A percentile compares a stretch with the other conserved stretches of the same genome.
Evolutionary conservation across 2,888 invertebrate genomes (phyloP).

Genomic region (Drosophila anomalipes): DNA sequence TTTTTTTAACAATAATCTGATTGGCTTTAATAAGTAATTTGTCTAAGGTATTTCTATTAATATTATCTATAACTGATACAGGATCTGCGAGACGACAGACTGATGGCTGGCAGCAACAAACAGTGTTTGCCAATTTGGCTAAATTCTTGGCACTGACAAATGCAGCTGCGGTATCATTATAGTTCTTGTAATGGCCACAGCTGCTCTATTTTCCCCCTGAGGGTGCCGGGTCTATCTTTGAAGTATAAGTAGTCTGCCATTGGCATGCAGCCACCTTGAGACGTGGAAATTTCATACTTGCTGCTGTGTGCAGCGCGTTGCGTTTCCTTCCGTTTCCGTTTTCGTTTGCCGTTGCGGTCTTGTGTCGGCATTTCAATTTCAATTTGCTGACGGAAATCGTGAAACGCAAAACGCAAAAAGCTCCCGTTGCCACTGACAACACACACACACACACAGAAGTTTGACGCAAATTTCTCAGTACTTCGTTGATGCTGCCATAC

Average conservation of each 20-base stretch:
- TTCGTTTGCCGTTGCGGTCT: conserved; percentile 33
- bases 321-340: conserved; percentile 54
- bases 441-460: conserved; percentile 25
- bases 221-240: background rate
- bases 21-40: no score
- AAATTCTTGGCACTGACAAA: conserved; percentile 6
- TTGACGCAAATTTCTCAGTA: conserved; percentile 18
- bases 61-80: background rate
- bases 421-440: conserved; percentile 57
- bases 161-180: conserved; percentile 2
- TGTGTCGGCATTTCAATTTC: conserved; percentile 70
- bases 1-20: background rate
- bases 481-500: background rate
- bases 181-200: background rate
- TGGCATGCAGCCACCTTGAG: conserved; percentile 35
- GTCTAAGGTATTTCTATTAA: background rate
- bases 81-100: background rate
- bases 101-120: background rate
- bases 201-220: background rate
- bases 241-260: conserved; percentile 18
- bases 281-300: conserved; percentile 55
- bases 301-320: conserved; percentile 41
- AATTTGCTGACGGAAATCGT: conserved; percentile 70
- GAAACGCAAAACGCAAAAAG: conserved; percentile 23
- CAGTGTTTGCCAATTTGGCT: background rate